Evolutionary conservation across 2,797 vertebrate species (phyloP).

Genomic region (Taeniopygia guttata): DNA sequence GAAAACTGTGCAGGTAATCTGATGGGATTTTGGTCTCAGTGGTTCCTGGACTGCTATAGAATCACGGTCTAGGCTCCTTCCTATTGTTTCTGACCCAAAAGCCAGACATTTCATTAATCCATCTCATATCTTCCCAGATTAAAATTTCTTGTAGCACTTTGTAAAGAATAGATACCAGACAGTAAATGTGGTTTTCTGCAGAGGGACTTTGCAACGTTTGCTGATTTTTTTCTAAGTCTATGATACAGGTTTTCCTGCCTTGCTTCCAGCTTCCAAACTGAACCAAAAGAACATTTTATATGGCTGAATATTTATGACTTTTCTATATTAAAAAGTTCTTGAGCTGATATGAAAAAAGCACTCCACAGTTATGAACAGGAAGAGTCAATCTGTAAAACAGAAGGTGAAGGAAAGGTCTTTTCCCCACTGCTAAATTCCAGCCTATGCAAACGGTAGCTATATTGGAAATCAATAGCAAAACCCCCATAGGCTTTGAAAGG

Average conservation of each 20-base stretch:
- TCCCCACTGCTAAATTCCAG: not conserved
- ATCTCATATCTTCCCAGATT: not conserved
- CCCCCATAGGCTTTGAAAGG: not conserved
- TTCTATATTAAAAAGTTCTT: not conserved
- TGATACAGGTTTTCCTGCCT: not conserved
- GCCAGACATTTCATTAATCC: not conserved
- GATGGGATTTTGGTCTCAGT: not conserved
- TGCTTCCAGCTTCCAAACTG: not conserved
- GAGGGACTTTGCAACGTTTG: not conserved
- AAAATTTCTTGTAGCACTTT: not conserved
- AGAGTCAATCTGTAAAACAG: not conserved
- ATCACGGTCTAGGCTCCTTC: not conserved
- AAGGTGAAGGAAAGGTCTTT: conserved; percentile 10
- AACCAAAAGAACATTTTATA: not conserved
- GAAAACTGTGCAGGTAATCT: not conserved
- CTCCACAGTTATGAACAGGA: not conserved
- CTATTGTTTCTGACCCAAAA: not conserved
- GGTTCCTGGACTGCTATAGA: not conserved
- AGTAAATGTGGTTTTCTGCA: not conserved
- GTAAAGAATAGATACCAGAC: not conserved
- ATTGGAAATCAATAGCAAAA: conserved; percentile 35
- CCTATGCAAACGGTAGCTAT: not conserved
- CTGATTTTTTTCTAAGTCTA: not conserved
- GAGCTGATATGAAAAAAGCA: not conserved
- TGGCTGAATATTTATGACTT: conserved; percentile 16